These are phyloP conservation scores for Tachuris rubrigastra DNA, from an alignment of 2,113 vertebrate species.

Conservation along the genomic window DNA sequence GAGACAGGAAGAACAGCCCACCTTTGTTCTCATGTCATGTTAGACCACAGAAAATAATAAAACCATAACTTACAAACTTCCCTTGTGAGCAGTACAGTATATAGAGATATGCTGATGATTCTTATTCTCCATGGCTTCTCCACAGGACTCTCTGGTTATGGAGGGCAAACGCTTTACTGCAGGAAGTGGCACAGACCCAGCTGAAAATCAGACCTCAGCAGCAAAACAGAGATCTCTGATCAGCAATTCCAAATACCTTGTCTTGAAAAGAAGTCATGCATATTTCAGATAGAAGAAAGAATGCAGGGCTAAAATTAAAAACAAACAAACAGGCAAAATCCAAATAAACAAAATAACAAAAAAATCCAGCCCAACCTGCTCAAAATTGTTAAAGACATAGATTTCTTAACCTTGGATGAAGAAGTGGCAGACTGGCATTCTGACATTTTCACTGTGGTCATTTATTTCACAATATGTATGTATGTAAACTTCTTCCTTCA, in stretches of 20 bases:
- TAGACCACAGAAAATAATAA: conserved; percentile 52
- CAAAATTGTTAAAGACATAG: neutral
- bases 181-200: neutral
- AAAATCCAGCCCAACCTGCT: neutral
- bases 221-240: neutral
- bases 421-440: neutral
- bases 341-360: neutral
- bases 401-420: neutral
- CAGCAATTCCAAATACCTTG: neutral
- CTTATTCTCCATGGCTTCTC: neutral
- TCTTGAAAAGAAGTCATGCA: neutral
- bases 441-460: neutral
- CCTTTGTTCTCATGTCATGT: conserved; percentile 20
- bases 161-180: neutral
- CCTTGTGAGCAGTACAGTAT: neutral
- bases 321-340: neutral
- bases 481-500: neutral
- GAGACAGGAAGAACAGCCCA: neutral
- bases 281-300: neutral
- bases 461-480: neutral
- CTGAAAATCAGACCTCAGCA: neutral
- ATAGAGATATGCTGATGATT: neutral
- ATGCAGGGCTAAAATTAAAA: neutral
- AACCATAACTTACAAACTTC: conserved; percentile 10
- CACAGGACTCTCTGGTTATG: neutral